A percentile compares a stretch with the other conserved stretches of the same genome.
These are phyloP conservation scores for Trichoplusia ni DNA, from an alignment of 1,140 invertebrate genomes.

Conservation along the genomic window DNA sequence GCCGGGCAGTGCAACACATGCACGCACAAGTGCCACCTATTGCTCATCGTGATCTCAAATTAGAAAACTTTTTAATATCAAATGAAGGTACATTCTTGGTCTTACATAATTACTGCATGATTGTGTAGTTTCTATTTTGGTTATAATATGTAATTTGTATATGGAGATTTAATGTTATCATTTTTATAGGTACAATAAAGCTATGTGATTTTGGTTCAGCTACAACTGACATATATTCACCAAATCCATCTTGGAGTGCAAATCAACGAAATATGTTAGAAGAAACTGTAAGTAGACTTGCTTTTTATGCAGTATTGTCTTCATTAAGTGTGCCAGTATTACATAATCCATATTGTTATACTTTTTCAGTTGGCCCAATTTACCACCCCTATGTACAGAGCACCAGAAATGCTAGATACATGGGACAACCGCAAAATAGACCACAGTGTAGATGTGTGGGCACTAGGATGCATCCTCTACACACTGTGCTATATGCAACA, in stretches of 20 bases:
- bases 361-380: conserved; percentile 76
- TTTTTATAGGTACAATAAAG: conserved; percentile 90
- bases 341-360: not conserved
- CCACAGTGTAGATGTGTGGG: conserved; percentile 96
- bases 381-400: conserved; percentile 94
- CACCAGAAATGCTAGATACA: conserved; percentile 98
- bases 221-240: conserved; percentile 91
- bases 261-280: conserved; percentile 95
- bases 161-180: not conserved
- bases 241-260: conserved; percentile 95
- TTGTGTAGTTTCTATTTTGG: not conserved
- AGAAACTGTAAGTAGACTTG: conserved; percentile 89
- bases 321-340: no score
- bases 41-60: conserved; percentile 96
- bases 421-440: conserved; percentile 98
- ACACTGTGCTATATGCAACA: conserved; percentile 96
- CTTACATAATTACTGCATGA: not conserved
- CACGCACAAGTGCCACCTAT: conserved; percentile 94
- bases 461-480: conserved; percentile 97
- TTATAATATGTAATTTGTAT: not conserved
- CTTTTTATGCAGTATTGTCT: no score
- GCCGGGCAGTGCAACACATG: conserved; percentile 95
- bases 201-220: conserved; percentile 99
- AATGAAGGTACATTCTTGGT: conserved; percentile 74
- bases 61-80: conserved; percentile 85